Conservation (phyloP, 2,113 vertebrate genomes). For the Leptocoma aspasia region DNA sequence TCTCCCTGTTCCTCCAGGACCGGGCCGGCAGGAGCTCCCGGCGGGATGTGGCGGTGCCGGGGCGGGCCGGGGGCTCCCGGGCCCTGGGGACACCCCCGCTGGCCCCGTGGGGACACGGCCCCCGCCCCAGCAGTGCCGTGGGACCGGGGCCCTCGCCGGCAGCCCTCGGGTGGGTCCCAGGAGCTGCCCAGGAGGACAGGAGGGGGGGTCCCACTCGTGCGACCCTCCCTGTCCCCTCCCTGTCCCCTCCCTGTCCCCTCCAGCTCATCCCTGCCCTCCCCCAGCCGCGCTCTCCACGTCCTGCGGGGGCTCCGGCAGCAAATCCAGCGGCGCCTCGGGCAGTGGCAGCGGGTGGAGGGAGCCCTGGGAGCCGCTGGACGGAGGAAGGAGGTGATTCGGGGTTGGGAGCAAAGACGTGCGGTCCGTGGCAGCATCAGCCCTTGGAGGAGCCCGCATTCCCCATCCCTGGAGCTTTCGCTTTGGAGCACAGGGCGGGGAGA, state of each 20-base stretch:
- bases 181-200: background rate
- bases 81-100: constrained; percentile 22
- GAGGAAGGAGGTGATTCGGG: constrained; percentile 52
- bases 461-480: fast-evolving
- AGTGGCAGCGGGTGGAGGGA: constrained; percentile 58
- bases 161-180: constrained; percentile 47
- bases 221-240: too few relatives aligned
- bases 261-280: constrained; percentile 24
- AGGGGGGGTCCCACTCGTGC: fast-evolving
- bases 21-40: background rate
- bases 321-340: constrained; percentile 44
- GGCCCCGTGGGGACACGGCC: constrained; percentile 21
- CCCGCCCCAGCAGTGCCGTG: background rate
- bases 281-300: constrained; percentile 20
- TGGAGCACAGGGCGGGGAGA: fast-evolving
- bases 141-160: background rate
- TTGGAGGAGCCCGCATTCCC: fast-evolving
- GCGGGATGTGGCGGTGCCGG: constrained; percentile 11
- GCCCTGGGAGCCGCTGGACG: constrained; percentile 22
- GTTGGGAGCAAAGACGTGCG: fast-evolving
- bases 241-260: background rate
- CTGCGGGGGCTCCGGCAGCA: constrained; percentile 63
- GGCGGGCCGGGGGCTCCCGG: constrained; percentile 30
- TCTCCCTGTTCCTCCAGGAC: constrained; percentile 43
- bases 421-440: fast-evolving